Evolutionary conservation across 1,140 invertebrate species (phyloP), one percentile per base, ranked within the genome.

Genomic region (Tetraneura akinire): DNA sequence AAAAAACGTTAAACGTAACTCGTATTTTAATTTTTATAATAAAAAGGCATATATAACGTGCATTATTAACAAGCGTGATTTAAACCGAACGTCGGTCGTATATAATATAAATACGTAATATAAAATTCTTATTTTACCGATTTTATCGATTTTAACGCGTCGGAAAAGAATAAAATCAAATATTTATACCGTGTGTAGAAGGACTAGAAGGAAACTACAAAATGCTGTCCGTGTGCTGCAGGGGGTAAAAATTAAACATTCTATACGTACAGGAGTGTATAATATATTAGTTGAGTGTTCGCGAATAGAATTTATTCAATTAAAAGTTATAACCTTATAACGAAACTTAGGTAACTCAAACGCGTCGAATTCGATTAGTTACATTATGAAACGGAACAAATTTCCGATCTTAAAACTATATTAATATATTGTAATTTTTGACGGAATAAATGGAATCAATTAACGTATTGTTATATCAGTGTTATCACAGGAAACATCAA

Each of bases 21-120:
- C 66, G 26, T 29, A 29, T 26, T 23, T 23, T 21, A 42, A 0
- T 21, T 68, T 3, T 23, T 68, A 16, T 42, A 45, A 26, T 49
- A 49, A 49, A 70, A 70, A 26, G 21, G 23, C 66, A 21, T 10
- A 49, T n/a, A n/a, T n/a, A n/a, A n/a, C n/a, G n/a, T 21, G 66
- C 18, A 29, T 70, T 49, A 49, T 70, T 70, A 70, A 29, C 66
- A 49, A n/a, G n/a, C 66, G 16, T 29, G 66, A 49, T 70, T 49
- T 70, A 26, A 49, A 70, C 29, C 0, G 11, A 47, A 49, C 49
- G 66, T 49, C 9, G n/a, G 37, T 13, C 37, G 8, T 21, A n/a
- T 14, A 1, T 45, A n/a, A n/a, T n/a, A 16, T 66, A 45, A 23
- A 29, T 1, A 8, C 6, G 13, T n/a, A 29, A 70, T 11, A 37